Conservation (phyloP, 2,113 vertebrate species). For the Gorsachius goisagi region DNA sequence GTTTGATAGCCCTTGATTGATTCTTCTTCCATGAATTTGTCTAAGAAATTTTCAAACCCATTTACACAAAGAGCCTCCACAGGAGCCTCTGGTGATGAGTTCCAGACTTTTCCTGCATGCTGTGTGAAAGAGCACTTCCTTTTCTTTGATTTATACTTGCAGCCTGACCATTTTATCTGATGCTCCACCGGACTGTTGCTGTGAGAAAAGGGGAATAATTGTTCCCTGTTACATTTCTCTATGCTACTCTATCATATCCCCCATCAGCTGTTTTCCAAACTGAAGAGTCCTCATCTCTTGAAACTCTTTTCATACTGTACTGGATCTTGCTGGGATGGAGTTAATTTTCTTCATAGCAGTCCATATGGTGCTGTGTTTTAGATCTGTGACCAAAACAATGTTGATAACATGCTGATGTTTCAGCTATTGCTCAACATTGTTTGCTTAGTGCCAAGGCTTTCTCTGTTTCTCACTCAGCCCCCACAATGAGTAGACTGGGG, state of each 20-base stretch:
- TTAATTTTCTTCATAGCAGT: neutral
- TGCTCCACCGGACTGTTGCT: neutral
- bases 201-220: neutral
- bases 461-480: neutral
- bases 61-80: neutral
- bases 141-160: constrained; percentile 21
- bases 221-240: neutral
- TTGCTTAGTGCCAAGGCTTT: neutral
- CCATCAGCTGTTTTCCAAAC: neutral
- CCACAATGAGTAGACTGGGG: neutral
- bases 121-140: neutral
- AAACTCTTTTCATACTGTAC: neutral
- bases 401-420: neutral
- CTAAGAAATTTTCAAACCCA: constrained; percentile 21
- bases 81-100: constrained; percentile 3
- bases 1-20: neutral
- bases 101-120: neutral
- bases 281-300: neutral
- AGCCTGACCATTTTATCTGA: neutral
- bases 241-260: neutral
- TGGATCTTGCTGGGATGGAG: neutral
- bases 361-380: neutral
- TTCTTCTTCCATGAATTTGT: constrained; percentile 4
- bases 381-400: neutral
- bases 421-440: neutral